phyloP scores from a whole-genome alignment of 2,113 vertebrate species.

The Ictalurus punctatus region DNA sequence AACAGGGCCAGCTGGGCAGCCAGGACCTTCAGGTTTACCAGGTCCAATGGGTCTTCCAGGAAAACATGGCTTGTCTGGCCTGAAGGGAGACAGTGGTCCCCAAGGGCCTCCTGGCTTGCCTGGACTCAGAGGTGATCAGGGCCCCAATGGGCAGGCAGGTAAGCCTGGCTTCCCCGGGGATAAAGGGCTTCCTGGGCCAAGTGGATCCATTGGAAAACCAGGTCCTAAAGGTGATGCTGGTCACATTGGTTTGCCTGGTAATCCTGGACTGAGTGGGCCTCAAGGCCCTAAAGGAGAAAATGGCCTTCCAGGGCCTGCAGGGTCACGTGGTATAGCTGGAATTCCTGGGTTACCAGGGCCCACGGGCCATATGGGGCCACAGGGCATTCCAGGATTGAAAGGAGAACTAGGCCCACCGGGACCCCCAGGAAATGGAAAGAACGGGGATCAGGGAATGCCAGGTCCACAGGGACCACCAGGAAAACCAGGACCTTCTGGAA shows the following conservation, averaged over 20 bases:
- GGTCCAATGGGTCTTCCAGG: slow-evolving; percentile 92
- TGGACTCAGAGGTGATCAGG: slow-evolving; percentile 89
- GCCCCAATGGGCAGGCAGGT: slow-evolving; percentile 80
- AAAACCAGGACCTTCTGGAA: slow-evolving; percentile 81
- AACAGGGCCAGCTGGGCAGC: slow-evolving; percentile 80
- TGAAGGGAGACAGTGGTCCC: slow-evolving; percentile 86
- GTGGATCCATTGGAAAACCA: slow-evolving; percentile 81
- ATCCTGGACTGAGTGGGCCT: slow-evolving; percentile 79
- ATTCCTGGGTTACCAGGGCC: slow-evolving; percentile 93
- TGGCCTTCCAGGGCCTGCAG: slow-evolving; percentile 85
- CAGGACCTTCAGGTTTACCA: slow-evolving; percentile 82
- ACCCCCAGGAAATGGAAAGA: slow-evolving; percentile 80
- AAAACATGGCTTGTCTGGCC: slow-evolving; percentile 85
- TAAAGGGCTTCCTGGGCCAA: slow-evolving; percentile 83
- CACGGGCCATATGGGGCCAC: slow-evolving; percentile 91
- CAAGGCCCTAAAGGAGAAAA: slow-evolving; percentile 84
- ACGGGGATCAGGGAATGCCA: slow-evolving; percentile 79
- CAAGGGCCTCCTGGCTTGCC: slow-evolving; percentile 84
- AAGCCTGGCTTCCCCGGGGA: slow-evolving; percentile 88
- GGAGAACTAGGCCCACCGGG: slow-evolving; percentile 88
- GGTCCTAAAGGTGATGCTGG: slow-evolving; percentile 93
- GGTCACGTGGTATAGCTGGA: slow-evolving; percentile 87
- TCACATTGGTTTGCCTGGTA: slow-evolving; percentile 84
- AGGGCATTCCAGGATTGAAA: slow-evolving; percentile 86
- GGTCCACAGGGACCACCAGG: slow-evolving; percentile 90